A percentile compares a stretch with the other conserved stretches of the same genome.
Evolutionary conservation across 2,888 invertebrate genomes (phyloP).

Genomic region (Heliconius sara): DNA sequence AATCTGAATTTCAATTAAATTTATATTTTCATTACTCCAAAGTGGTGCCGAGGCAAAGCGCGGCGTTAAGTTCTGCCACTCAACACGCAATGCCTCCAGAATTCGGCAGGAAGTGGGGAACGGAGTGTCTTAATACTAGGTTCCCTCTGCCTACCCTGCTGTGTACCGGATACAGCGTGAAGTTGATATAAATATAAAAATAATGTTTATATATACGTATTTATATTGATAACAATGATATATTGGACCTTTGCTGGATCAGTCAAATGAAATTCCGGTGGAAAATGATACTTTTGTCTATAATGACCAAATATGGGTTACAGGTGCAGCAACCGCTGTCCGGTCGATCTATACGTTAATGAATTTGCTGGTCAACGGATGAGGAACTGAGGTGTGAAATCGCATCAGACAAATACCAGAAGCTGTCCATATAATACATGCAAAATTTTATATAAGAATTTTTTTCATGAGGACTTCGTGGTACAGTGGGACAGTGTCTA

Average conservation of each 20-base stretch:
- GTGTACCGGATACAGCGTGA: too few relatives aligned
- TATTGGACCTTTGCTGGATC: neutral
- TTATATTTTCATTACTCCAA: too few relatives aligned
- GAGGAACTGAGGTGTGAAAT: conserved; percentile 15
- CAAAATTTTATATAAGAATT: neutral
- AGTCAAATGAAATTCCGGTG: conserved; percentile 4
- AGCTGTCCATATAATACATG: neutral
- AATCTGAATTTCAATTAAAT: too few relatives aligned
- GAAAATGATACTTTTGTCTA: conserved; percentile 18
- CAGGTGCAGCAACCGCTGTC: conserved; percentile 5
- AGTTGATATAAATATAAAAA: too few relatives aligned
- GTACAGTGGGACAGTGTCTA: neutral
- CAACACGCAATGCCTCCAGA: too few relatives aligned
- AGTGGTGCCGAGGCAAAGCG: too few relatives aligned
- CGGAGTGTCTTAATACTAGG: too few relatives aligned
- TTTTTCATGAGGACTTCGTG: neutral
- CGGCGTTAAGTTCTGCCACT: too few relatives aligned
- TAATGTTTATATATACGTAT: neutral
- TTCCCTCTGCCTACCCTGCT: too few relatives aligned
- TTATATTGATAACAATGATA: neutral
- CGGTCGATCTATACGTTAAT: conserved; percentile 15
- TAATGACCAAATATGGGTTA: neutral
- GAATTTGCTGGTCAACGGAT: neutral
- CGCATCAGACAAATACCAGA: neutral
- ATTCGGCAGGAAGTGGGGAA: too few relatives aligned